These are phyloP conservation scores for Paramuricea clavata DNA, from an alignment of 92 coral and sea anemone species.

Conservation along the genomic window DNA sequence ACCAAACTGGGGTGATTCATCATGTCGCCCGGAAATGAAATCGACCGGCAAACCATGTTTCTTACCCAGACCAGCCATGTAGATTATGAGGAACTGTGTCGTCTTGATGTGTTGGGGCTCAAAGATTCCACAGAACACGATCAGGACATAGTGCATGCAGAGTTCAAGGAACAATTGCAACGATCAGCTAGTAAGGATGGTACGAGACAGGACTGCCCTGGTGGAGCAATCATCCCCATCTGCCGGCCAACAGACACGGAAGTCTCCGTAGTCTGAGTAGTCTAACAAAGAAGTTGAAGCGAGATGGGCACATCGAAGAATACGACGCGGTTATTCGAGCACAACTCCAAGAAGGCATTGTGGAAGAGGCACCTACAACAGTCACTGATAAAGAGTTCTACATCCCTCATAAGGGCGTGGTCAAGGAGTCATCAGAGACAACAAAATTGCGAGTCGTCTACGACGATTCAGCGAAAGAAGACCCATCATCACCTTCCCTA, in stretches of 20 bases:
- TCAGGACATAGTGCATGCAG: conserved; percentile 26
- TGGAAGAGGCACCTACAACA: neutral
- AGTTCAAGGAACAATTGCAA: conserved; percentile 47
- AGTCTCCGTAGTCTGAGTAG: conserved; percentile 7
- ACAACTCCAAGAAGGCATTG: conserved; percentile 1
- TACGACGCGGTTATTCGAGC: neutral
- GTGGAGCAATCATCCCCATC: conserved; percentile 34
- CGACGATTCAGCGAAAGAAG: conserved; percentile 36
- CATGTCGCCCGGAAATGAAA: too few relatives aligned
- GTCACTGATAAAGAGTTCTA: neutral
- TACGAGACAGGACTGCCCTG: conserved; percentile 51
- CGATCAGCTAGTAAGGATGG: conserved; percentile 41
- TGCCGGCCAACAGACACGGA: conserved; percentile 25
- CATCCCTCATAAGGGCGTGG: conserved; percentile 16
- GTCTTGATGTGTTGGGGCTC: conserved; percentile 44
- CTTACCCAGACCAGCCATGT: too few relatives aligned
- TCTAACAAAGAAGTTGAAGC: neutral
- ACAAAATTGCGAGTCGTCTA: conserved; percentile 48
- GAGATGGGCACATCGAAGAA: neutral
- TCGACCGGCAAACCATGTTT: too few relatives aligned
- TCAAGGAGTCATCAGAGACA: conserved; percentile 38
- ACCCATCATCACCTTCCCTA: conserved; percentile 22
- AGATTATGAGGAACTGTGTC: conserved; percentile 41
- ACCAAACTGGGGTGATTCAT: too few relatives aligned
- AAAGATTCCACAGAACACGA: conserved; percentile 21